Conservation (phyloP, 2,113 vertebrate species). For the Camelus dromedarius region DNA sequence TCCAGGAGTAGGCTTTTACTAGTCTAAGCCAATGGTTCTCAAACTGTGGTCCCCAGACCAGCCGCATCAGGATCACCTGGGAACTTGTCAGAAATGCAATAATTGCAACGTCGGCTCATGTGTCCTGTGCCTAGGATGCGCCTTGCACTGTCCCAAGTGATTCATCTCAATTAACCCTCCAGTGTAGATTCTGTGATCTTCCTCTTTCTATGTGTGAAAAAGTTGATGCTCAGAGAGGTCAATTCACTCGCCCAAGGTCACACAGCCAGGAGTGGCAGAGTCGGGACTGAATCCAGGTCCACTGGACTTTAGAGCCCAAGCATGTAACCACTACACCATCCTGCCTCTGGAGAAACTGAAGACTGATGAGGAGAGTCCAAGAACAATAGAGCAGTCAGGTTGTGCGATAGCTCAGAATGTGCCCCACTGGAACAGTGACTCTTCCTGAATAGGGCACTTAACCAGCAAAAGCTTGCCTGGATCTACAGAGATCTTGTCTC, state of each 20-base stretch:
- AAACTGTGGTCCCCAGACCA: not conserved
- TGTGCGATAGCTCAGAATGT: accelerated
- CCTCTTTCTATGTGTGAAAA: not conserved
- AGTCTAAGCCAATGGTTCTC: not conserved
- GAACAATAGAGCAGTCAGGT: not conserved
- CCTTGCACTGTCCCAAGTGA: not conserved
- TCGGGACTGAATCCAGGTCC: not conserved
- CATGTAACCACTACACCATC: not conserved
- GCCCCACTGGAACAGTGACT: accelerated
- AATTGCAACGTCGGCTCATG: not conserved
- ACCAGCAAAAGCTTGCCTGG: not conserved
- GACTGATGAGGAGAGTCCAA: not conserved
- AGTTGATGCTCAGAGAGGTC: not conserved
- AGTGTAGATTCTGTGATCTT: not conserved
- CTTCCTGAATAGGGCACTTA: not conserved
- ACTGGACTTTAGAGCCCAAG: not conserved
- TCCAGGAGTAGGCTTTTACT: not conserved
- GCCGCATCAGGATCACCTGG: not conserved
- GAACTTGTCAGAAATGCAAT: not conserved
- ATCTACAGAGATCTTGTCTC: not conserved
- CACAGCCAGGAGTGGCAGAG: not conserved
- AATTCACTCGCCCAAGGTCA: not conserved
- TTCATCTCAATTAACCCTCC: not conserved
- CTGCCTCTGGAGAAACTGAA: not conserved
- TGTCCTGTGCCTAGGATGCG: not conserved